Evolutionary conservation across 2,888 invertebrate genomes (phyloP).

Genomic region (Drosophila infuscata): DNA sequence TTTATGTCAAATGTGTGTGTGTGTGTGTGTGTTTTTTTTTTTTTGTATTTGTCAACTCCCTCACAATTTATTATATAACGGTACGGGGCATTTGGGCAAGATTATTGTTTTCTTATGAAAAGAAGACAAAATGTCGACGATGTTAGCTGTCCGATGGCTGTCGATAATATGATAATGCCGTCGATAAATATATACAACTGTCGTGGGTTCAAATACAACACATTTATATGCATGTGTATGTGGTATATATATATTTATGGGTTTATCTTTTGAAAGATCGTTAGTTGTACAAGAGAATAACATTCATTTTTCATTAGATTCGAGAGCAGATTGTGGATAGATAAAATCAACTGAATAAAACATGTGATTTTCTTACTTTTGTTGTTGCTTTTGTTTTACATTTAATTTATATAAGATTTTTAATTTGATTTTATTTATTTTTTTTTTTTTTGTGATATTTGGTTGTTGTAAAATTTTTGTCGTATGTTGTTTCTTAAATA

Average conservation of each 20-base stretch:
- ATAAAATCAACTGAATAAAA: conserved; percentile 1
- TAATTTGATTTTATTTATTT: conserved; percentile 7
- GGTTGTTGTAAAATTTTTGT: background rate
- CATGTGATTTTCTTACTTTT: background rate
- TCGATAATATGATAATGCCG: conserved; percentile 72
- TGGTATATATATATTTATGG: conserved; percentile 22
- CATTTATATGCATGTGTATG: conserved; percentile 3
- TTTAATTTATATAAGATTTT: conserved; percentile 41
- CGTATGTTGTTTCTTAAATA: conserved; percentile 20
- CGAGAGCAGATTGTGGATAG: conserved; percentile 39
- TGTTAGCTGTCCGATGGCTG: conserved; percentile 71
- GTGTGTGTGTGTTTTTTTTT: conserved; percentile 19
- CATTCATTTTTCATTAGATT: conserved; percentile 62
- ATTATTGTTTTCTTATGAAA: conserved; percentile 60
- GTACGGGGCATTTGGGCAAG: conserved; percentile 34
- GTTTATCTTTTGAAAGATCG: conserved; percentile 66
- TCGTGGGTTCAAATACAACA: conserved; percentile 19
- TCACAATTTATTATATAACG: conserved; percentile 78
- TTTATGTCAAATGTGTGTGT: conserved; percentile 52
- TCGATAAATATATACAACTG: conserved; percentile 54
- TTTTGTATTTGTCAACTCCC: conserved; percentile 58
- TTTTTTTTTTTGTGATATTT: conserved; percentile 7
- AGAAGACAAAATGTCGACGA: conserved; percentile 74
- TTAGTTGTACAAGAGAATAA: conserved; percentile 53
- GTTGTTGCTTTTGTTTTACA: conserved; percentile 21